phyloP scores from a whole-genome alignment of 2,113 vertebrate species.

The Laterallus jamaicensis region DNA sequence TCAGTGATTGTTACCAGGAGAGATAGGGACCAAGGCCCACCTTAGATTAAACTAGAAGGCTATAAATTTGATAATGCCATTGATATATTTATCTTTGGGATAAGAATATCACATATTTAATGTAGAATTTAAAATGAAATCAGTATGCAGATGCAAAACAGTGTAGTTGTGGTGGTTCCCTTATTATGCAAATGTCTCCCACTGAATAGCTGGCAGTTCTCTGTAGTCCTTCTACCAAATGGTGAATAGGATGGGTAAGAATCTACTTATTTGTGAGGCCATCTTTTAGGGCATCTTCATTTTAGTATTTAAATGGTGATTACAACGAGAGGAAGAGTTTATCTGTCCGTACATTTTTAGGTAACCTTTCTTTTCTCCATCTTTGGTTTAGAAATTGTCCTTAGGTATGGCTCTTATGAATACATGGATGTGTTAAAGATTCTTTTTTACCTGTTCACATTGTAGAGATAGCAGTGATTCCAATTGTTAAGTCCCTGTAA shows the following conservation, averaged over 20 bases:
- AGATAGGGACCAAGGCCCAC: background rate
- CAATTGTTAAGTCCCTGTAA: background rate
- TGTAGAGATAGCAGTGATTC: background rate
- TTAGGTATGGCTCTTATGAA: background rate
- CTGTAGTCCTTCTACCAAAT: background rate
- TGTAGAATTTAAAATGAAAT: background rate
- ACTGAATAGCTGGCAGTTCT: background rate
- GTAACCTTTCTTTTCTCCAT: background rate
- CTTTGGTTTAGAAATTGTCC: background rate
- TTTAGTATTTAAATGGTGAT: background rate
- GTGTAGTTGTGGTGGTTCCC: background rate
- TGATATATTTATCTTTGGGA: background rate
- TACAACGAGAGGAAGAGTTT: background rate
- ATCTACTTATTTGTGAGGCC: background rate
- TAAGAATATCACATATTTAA: background rate
- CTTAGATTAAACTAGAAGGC: background rate
- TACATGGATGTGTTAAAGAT: background rate
- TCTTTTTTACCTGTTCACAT: background rate
- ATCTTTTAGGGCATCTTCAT: background rate
- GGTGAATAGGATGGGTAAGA: background rate
- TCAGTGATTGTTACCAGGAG: background rate
- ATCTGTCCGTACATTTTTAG: background rate
- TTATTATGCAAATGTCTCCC: background rate
- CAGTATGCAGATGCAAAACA: background rate
- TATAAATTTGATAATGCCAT: background rate